Evolutionary conservation across 2,113 vertebrate genomes (phyloP), one percentile per base, ranked within the genome.

Genomic region (Hippocampus barbouri): DNA sequence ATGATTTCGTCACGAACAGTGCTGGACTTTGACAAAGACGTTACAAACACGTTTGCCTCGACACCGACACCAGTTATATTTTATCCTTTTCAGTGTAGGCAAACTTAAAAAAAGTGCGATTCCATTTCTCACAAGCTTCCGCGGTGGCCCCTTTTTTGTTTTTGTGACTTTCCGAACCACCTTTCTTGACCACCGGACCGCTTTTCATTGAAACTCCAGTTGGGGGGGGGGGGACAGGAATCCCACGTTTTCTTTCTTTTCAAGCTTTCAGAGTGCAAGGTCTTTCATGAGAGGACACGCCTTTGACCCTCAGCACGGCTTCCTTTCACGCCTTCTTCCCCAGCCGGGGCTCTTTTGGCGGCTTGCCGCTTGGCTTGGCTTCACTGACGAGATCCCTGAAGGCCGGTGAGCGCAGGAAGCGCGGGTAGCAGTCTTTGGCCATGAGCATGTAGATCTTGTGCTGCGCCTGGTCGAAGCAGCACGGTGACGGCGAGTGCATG

Each of bases 401-500:
- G 34, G 76, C 69, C 0, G 82, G 66, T 0, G 97, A 98, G 65
- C 91, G 92, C 21, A 98, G 92, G 82, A 97, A 98, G 38, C 96
- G 95, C 0, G 93, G 94, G 67, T 97, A 98, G 89, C 96, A 96
- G 90, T 98, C 97, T 83, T 98, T 97, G 75, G 96, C 95, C 97
- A 98, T 98, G 56, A 98, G 93, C 86, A 92, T 92, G 77, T 96
- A 95, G 62, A 98, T 93, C 68, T 84, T 94, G 82, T 84, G 92
- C 81, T 97, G 96, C 0, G 96, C 96, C 5, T 83, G 76, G 8
- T 96, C 94, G 14, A 98, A 98, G 34, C 89, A 93, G 27, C 87
- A 91, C 0, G 89, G 70, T 0, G 94, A 95, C 5, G 93, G 94
- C 21, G 78, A 75, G 49, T 84, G 74, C 85, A 97, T 72, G 68